A percentile compares a stretch with the other conserved stretches of the same genome.
Evolutionary conservation across 2,888 invertebrate species (phyloP).

Genomic region (Microplitis deprimator): DNA sequence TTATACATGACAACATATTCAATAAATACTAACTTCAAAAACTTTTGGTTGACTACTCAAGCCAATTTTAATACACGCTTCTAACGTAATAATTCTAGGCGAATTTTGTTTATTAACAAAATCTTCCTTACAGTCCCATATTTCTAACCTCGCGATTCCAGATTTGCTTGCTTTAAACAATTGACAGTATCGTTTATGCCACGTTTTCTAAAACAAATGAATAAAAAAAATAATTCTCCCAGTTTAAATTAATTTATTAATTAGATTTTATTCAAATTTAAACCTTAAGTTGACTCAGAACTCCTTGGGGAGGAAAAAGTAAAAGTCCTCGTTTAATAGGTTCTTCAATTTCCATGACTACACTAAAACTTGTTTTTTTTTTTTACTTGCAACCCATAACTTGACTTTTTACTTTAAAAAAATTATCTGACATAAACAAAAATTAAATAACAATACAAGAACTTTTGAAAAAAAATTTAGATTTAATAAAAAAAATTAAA

Average conservation of each 20-base stretch:
- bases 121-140: conserved; percentile 87
- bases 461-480: neutral
- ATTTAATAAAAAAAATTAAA: neutral
- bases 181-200: conserved; percentile 85
- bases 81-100: conserved; percentile 83
- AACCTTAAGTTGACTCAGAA: conserved; percentile 83
- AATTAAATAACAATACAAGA: neutral
- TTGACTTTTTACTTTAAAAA: neutral
- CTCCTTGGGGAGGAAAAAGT: conserved; percentile 83
- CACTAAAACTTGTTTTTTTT: neutral
- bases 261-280: conserved; percentile 71
- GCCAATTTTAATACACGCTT: conserved; percentile 88
- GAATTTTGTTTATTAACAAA: conserved; percentile 76
- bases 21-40: conserved; percentile 70
- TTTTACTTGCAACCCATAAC: neutral
- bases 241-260: conserved; percentile 25
- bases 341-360: conserved; percentile 73
- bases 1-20: neutral
- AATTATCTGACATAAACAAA: neutral
- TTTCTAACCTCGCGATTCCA: conserved; percentile 88
- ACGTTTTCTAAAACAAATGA: conserved; percentile 82
- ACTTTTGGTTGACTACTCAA: conserved; percentile 72
- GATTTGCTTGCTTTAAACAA: conserved; percentile 87
- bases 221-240: conserved; percentile 19
- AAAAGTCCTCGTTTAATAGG: conserved; percentile 84